Conservation (phyloP, 2,888 invertebrate species). For the Gortyna flavago region DNA sequence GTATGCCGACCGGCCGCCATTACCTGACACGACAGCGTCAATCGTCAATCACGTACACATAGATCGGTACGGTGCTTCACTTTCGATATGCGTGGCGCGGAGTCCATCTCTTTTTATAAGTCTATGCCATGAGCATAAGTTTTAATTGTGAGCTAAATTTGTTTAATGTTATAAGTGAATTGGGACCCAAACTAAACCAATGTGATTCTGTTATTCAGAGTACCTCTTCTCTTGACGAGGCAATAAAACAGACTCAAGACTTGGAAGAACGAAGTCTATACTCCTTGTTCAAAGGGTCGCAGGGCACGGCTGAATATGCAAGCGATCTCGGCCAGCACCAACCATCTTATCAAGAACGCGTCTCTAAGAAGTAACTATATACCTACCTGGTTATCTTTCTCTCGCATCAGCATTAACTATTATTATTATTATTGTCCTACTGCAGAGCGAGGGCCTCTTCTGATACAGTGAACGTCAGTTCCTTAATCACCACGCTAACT, state of each 20-base stretch:
- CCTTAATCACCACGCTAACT: not conserved
- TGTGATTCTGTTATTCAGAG: slow-evolving; percentile 67
- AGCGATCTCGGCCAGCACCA: slow-evolving; percentile 72
- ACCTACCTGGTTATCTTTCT: not conserved
- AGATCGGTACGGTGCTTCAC: too few relatives aligned
- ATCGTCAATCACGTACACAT: too few relatives aligned
- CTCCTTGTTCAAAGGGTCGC: slow-evolving; percentile 82
- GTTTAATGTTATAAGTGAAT: not conserved
- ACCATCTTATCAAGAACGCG: slow-evolving; percentile 66
- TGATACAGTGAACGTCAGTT: not conserved
- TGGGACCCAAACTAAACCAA: not conserved
- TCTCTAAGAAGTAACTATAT: slow-evolving; percentile 42
- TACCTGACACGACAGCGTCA: too few relatives aligned
- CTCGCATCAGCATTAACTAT: not conserved
- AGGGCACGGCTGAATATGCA: slow-evolving; percentile 73
- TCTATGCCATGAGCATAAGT: not conserved
- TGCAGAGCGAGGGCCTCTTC: not conserved
- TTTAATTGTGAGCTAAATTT: not conserved
- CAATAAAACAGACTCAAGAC: slow-evolving; percentile 66
- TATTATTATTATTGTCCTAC: not conserved
- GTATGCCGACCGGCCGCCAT: too few relatives aligned
- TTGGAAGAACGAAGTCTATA: slow-evolving; percentile 77
- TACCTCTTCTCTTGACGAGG: slow-evolving; percentile 72
- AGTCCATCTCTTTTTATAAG: too few relatives aligned
- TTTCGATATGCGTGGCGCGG: too few relatives aligned